Evolutionary conservation across 1,140 invertebrate genomes (phyloP).

Genomic region (Drosophila neocordata): DNA sequence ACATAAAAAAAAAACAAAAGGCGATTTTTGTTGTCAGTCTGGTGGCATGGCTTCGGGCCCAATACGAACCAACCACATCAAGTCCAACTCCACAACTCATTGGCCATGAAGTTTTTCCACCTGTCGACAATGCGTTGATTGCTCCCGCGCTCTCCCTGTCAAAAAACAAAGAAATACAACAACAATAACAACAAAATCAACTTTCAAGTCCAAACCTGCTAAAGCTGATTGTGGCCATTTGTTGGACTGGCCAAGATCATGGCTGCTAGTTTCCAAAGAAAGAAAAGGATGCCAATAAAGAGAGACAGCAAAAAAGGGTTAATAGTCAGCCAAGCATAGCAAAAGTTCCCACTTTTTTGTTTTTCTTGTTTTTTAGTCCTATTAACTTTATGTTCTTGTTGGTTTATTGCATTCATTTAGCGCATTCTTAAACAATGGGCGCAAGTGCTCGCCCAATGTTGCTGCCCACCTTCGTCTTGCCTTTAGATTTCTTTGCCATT

Average conservation of each 20-base stretch:
- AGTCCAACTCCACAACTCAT: constrained; percentile 58
- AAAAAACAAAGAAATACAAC: constrained; percentile 21
- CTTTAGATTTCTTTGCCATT: background rate
- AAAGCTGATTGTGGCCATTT: constrained; percentile 72
- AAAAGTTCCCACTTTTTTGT: background rate
- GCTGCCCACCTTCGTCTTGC: background rate
- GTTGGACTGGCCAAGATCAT: constrained; percentile 43
- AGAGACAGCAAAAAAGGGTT: background rate
- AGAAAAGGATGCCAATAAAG: constrained; percentile 13
- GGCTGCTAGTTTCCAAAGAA: constrained; percentile 33
- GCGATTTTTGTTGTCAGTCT: constrained; percentile 41
- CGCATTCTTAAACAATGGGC: constrained; percentile 43
- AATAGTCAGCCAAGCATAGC: constrained; percentile 43
- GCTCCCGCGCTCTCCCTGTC: constrained; percentile 55
- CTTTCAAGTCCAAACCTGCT: constrained; percentile 30
- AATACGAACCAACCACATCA: constrained; percentile 34
- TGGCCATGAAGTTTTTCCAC: constrained; percentile 73
- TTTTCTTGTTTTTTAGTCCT: background rate
- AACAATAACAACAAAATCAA: constrained; percentile 16
- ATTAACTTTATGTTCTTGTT: constrained; percentile 37
- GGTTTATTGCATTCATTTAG: constrained; percentile 75
- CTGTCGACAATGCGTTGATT: constrained; percentile 76
- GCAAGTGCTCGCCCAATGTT: background rate
- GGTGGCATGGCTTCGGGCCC: constrained; percentile 47
- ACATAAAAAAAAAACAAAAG: constrained; percentile 15